A percentile compares a stretch with the other conserved stretches of the same genome.
phyloP scores from a whole-genome alignment of 2,797 vertebrate species.

The Allobates femoralis region DNA sequence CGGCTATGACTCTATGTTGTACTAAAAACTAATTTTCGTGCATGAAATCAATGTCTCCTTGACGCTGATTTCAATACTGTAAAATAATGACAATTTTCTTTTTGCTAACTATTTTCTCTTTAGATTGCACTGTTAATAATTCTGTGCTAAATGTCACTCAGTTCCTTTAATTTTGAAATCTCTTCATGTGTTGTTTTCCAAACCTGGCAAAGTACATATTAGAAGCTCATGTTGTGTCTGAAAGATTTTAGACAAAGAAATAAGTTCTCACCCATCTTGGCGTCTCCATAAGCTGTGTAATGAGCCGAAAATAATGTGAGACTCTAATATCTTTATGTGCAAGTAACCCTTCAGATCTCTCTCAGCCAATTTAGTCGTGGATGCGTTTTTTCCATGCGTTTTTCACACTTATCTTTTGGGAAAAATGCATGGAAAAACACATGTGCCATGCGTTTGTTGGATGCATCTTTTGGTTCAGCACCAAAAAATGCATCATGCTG shows the following conservation, averaged over 20 bases:
- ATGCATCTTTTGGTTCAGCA: no score
- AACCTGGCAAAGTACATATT: not conserved
- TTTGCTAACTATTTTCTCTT: not conserved
- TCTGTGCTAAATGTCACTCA: no score
- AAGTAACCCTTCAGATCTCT: not conserved
- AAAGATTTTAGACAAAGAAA: constrained; percentile 6
- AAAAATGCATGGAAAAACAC: no score
- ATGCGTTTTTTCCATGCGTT: no score
- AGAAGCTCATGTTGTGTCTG: not conserved
- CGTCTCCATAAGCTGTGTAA: constrained; percentile 8
- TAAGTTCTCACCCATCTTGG: constrained; percentile 2
- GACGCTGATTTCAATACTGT: not conserved
- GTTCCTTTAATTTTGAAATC: no score
- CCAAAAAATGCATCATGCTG: no score
- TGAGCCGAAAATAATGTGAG: not conserved
- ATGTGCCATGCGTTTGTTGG: no score
- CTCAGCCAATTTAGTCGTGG: no score
- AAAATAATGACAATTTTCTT: not conserved
- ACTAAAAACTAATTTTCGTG: no score
- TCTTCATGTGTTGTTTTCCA: not conserved
- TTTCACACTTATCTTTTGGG: no score
- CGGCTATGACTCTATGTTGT: no score
- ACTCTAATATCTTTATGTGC: not conserved
- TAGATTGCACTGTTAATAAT: not conserved
- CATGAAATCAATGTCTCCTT: not conserved